Conservation (phyloP, 2,797 vertebrate genomes). For the Oophaga sylvatica region DNA sequence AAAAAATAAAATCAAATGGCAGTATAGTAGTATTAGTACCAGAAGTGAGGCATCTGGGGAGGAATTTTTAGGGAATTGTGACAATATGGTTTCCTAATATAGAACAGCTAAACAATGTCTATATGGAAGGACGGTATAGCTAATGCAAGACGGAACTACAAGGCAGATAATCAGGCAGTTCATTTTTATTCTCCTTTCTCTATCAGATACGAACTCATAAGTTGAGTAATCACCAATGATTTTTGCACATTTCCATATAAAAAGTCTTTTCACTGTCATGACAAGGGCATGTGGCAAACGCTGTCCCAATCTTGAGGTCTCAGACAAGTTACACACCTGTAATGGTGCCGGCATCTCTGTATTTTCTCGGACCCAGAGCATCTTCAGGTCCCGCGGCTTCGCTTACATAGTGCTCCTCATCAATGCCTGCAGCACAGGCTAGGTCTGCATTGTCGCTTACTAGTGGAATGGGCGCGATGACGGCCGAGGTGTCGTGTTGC, state of each 20-base stretch:
- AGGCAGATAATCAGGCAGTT: too few relatives aligned
- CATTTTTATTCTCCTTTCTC: too few relatives aligned
- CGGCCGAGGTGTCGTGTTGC: conserved; percentile 81
- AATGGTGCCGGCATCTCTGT: conserved; percentile 96
- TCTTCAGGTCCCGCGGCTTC: conserved; percentile 77
- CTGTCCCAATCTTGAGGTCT: background rate
- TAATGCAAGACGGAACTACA: too few relatives aligned
- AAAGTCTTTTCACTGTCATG: background rate
- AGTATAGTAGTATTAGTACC: too few relatives aligned
- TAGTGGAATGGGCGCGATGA: conserved; percentile 71
- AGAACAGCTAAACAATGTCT: too few relatives aligned
- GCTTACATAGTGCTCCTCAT: conserved; percentile 87
- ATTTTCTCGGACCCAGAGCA: conserved; percentile 73
- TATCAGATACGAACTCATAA: background rate
- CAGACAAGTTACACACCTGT: conserved; percentile 79
- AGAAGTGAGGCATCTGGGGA: too few relatives aligned
- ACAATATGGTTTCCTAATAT: too few relatives aligned
- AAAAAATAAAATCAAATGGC: too few relatives aligned
- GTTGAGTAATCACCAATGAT: background rate
- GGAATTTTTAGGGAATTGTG: too few relatives aligned
- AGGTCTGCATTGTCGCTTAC: conserved; percentile 69
- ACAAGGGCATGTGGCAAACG: background rate
- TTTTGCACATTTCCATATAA: background rate
- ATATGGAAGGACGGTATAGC: too few relatives aligned
- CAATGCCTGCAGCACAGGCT: conserved; percentile 70